Conservation (phyloP, 2,113 vertebrate species). For the Alethe castanea region DNA sequence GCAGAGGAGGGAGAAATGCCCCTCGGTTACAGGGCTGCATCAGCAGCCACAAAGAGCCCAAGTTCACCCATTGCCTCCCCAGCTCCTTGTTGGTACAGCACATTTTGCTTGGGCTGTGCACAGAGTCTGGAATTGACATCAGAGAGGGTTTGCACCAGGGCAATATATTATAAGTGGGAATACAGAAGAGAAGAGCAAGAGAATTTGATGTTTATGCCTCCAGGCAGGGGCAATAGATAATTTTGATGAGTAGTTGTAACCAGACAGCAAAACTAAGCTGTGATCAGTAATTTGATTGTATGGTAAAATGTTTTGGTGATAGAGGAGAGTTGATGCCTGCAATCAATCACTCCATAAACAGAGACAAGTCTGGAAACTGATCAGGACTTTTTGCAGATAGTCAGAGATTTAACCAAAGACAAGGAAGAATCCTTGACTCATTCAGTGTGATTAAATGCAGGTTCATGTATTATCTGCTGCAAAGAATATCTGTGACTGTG, state of each 20-base stretch:
- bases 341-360: constrained; percentile 27
- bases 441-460: neutral
- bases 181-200: neutral
- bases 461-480: constrained; percentile 23
- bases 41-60: neutral
- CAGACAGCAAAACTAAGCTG: neutral
- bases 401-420: constrained; percentile 25
- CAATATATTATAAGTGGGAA: neutral
- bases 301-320: neutral
- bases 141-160: neutral
- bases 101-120: neutral
- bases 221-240: neutral
- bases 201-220: neutral
- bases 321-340: neutral
- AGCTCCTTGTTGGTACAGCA: neutral
- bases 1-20: neutral
- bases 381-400: neutral
- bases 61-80: neutral
- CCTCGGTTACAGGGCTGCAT: accelerated
- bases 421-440: constrained; percentile 10
- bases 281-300: neutral
- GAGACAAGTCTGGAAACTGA: neutral
- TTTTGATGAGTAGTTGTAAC: neutral
- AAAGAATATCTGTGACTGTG: constrained; percentile 8
- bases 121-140: neutral